Percentiles rank a stretch among this genome's conserved stretches.
These are phyloP conservation scores for Chloroclysta siterata DNA, from an alignment of 2,888 invertebrate species.

Conservation along the genomic window DNA sequence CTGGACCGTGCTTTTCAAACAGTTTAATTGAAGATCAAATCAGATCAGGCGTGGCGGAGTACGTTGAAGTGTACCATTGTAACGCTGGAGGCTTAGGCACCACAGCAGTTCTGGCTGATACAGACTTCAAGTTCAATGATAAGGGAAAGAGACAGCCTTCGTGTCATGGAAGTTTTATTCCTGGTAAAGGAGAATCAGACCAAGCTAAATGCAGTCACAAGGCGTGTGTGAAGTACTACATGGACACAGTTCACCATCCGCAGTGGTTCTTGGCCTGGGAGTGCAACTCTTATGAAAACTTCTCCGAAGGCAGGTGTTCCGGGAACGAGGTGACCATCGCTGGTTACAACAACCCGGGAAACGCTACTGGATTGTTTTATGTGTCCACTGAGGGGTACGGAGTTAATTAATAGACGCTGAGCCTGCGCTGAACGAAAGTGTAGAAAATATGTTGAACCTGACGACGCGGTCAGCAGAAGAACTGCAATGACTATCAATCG, in stretches of 20 bases:
- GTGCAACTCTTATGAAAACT: constrained; percentile 67
- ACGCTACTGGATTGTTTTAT: constrained; percentile 74
- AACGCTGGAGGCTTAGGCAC: constrained; percentile 84
- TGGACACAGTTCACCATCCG: constrained; percentile 63
- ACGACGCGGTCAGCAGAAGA: neutral
- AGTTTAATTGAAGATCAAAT: constrained; percentile 74
- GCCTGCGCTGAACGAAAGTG: neutral
- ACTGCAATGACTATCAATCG: neutral
- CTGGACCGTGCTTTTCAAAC: constrained; percentile 78
- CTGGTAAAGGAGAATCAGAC: constrained; percentile 69
- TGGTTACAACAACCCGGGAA: constrained; percentile 75
- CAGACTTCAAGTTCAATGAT: constrained; percentile 85
- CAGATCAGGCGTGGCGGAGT: constrained; percentile 80
- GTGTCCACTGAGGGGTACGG: constrained; percentile 69
- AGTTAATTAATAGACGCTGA: neutral
- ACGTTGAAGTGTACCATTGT: constrained; percentile 86
- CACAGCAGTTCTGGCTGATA: constrained; percentile 79
- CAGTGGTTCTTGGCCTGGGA: constrained; percentile 68
- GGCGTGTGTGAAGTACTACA: constrained; percentile 69
- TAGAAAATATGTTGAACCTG: neutral
- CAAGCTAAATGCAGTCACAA: constrained; percentile 76
- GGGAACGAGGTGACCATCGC: constrained; percentile 69
- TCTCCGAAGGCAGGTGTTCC: constrained; percentile 65
- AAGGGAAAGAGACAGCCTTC: constrained; percentile 84
- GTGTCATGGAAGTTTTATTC: constrained; percentile 69